phyloP scores from a whole-genome alignment of 2,888 invertebrate species.

The Seladonia tumulorum region DNA sequence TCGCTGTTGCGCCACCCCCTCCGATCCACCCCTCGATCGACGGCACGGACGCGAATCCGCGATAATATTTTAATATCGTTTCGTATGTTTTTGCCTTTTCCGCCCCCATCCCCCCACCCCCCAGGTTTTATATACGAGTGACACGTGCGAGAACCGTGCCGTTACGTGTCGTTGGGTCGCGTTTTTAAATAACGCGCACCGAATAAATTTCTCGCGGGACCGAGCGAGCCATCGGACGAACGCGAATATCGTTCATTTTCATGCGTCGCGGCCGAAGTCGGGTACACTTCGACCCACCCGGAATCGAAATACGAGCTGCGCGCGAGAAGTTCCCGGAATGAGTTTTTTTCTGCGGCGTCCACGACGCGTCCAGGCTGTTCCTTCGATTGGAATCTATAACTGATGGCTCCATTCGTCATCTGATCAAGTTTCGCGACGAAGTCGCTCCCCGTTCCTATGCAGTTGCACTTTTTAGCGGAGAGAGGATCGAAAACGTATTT shows the following conservation, averaged over 20 bases:
- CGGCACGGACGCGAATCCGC: constrained; percentile 28
- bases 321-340: neutral
- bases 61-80: constrained; percentile 58
- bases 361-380: too few species aligned
- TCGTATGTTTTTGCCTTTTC: neutral
- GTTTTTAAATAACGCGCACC: constrained; percentile 55
- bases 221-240: constrained; percentile 32
- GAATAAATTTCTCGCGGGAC: constrained; percentile 55
- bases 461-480: neutral
- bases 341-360: neutral
- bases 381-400: neutral
- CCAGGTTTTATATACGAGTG: constrained; percentile 10
- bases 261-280: constrained; percentile 44
- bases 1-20: neutral
- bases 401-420: neutral
- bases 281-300: constrained; percentile 31
- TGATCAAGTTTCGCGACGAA: neutral
- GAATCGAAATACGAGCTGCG: constrained; percentile 36
- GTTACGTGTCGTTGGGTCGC: constrained; percentile 44
- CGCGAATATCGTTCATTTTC: constrained; percentile 46
- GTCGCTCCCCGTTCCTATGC: neutral
- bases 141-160: constrained; percentile 19
- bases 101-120: neutral
- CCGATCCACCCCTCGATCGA: neutral
- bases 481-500: neutral